phyloP scores from a whole-genome alignment of 2,888 invertebrate species.

The Sinelater perroti region DNA sequence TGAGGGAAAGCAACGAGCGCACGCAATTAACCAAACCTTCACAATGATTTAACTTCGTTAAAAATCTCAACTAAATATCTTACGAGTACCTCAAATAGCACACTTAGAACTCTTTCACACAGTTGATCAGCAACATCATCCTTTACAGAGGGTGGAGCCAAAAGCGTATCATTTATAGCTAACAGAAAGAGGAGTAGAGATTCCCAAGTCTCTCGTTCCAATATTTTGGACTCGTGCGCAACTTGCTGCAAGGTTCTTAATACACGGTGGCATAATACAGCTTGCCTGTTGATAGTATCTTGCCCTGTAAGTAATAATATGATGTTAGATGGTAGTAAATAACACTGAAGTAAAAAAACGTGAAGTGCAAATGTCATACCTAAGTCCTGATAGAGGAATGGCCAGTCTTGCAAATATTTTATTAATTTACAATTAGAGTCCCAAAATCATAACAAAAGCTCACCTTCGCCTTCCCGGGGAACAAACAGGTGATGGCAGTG shows the following conservation, averaged over 20 bases:
- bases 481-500: conserved; percentile 96
- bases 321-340: too few relatives aligned
- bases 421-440: conserved; percentile 7
- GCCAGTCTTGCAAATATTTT: conserved; percentile 80
- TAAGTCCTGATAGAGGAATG: conserved; percentile 88
- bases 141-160: conserved; percentile 92
- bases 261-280: conserved; percentile 91
- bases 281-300: conserved; percentile 92
- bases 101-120: conserved; percentile 92
- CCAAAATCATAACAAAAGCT: conserved; percentile 43
- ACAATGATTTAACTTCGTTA: conserved; percentile 16
- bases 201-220: conserved; percentile 92
- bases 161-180: conserved; percentile 88
- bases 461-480: conserved; percentile 92
- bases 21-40: conserved; percentile 76
- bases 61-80: too few relatives aligned
- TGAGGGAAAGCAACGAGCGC: conserved; percentile 87
- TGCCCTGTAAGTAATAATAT: conserved; percentile 67
- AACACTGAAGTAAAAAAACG: too few relatives aligned
- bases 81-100: conserved; percentile 81
- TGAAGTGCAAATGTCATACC: conserved; percentile 64
- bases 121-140: conserved; percentile 93
- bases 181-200: conserved; percentile 85
- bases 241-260: conserved; percentile 84
- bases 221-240: conserved; percentile 75